Evolutionary conservation across 2,797 vertebrate species (phyloP).

Genomic region (Oophaga sylvatica): DNA sequence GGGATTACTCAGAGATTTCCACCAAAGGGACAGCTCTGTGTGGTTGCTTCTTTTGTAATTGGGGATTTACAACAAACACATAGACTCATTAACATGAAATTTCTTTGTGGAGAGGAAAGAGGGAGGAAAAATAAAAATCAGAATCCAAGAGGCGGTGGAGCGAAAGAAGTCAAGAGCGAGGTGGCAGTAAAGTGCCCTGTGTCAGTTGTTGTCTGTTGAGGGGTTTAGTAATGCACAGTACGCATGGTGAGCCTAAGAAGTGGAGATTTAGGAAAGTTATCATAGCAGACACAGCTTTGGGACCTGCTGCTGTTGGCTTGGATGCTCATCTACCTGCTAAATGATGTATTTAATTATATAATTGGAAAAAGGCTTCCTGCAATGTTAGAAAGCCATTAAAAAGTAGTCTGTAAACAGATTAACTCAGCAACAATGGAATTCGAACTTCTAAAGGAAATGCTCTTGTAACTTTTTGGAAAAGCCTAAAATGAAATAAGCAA

Average conservation of each 20-base stretch:
- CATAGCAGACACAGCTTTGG: neutral
- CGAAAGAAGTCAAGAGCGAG: conserved; percentile 32
- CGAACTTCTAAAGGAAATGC: conserved; percentile 1
- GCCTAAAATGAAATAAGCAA: neutral
- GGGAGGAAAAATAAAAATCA: conserved; percentile 64
- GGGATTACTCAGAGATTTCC: conserved; percentile 74
- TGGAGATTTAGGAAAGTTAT: conserved; percentile 8
- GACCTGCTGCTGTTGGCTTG: neutral
- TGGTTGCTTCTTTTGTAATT: conserved; percentile 74
- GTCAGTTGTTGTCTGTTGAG: conserved; percentile 43
- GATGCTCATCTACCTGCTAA: conserved; percentile 29
- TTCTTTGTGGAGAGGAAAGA: conserved; percentile 67
- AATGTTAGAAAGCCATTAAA: conserved; percentile 6
- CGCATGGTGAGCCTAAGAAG: neutral
- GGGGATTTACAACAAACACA: conserved; percentile 75
- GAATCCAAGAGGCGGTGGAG: conserved; percentile 68
- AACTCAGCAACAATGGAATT: conserved; percentile 26
- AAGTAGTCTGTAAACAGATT: conserved; percentile 18
- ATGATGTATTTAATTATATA: conserved; percentile 37
- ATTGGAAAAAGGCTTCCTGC: conserved; percentile 9
- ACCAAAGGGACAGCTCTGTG: conserved; percentile 74
- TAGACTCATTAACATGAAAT: conserved; percentile 74
- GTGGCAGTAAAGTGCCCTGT: conserved; percentile 31
- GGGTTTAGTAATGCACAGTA: neutral
- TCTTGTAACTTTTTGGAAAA: neutral